Evolutionary conservation across 2,113 vertebrate species (phyloP), one percentile per base, ranked within the genome.

Genomic region (Barnardius zonarius): DNA sequence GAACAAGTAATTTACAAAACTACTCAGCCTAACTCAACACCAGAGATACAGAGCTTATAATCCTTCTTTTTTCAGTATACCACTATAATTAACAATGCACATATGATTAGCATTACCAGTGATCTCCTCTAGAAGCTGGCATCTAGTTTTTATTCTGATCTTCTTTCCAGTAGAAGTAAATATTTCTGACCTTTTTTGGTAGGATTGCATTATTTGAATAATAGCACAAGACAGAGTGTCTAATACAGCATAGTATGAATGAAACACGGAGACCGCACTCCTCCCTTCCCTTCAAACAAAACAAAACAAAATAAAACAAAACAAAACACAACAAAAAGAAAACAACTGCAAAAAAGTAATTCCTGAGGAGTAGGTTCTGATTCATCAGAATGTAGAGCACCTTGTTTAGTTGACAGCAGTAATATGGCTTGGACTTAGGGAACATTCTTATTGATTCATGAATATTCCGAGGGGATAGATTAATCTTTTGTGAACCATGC

Each of bases 371-470:
- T 76, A 95, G 93, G 7, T 94, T 90, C 49, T 75, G 37, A 49
- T 88, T 97, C 86, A 91, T 96, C 84, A 89, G 37, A 95, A 95
- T 91, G 46, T 73, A 70, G n/a, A 87, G 25, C 89, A 94, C 77
- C 70, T 97, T 20, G 17, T 96, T 97, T 97, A 95, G 93, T 80
- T 17, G 3, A 96, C 43, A 97, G 80, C 62, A 93, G 68, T 79
- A 97, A 93, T 95, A 97, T 70, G 95, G 66, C 77, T 49, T 83
- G 87, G 87, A 97, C 75, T 95, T 91, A 88, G 52, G 49, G 62
- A 97, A 96, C 74, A 88, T 97, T 97, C 92, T 94, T 97, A 95
- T 83, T 97, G 89, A 97, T 95, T 98, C 94, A 97, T 97, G 94
- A 98, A 97, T 98, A 98, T 97, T 98, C 96, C 30, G 30, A 91